Conservation (phyloP, 2,888 invertebrate species). For the Drosophila birchii region DNA sequence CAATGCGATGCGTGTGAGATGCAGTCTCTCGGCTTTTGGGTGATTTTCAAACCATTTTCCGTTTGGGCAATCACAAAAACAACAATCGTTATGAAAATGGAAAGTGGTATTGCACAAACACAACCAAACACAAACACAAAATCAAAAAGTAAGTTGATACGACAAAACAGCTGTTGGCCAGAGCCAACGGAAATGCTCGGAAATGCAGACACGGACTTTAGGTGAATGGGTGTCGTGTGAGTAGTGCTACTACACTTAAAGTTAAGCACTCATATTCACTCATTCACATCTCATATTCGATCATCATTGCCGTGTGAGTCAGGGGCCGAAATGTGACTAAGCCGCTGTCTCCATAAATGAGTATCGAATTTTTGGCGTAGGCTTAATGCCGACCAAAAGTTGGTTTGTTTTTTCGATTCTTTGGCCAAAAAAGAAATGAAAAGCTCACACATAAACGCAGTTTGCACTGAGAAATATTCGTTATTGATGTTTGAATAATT, state of each 20-base stretch:
- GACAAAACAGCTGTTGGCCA: conserved; percentile 39
- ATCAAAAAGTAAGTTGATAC: conserved; percentile 1
- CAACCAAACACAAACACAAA: conserved; percentile 1
- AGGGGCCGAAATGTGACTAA: conserved; percentile 42
- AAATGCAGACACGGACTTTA: conserved; percentile 10
- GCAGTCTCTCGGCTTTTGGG: conserved; percentile 1
- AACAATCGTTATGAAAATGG: conserved; percentile 59
- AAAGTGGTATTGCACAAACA: conserved; percentile 56
- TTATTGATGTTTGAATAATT: too few relatives aligned
- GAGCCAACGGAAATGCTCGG: conserved; percentile 33
- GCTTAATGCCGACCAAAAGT: conserved; percentile 59
- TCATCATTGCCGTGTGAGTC: conserved; percentile 31
- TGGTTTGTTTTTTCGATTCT: conserved; percentile 36
- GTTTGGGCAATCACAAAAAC: conserved; percentile 31
- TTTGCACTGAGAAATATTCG: neutral
- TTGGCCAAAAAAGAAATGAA: neutral
- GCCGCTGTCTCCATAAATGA: conserved; percentile 40
- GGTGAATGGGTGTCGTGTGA: conserved; percentile 6
- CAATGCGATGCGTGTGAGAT: conserved; percentile 26
- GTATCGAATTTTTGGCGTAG: conserved; percentile 53
- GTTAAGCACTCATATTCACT: conserved; percentile 8
- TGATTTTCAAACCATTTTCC: conserved; percentile 24
- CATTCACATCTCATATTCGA: conserved; percentile 20
- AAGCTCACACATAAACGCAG: neutral
- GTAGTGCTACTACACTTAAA: conserved; percentile 3